Evolutionary conservation across 2,113 vertebrate species (phyloP), one percentile per base, ranked within the genome.

Genomic region (Telmatochromis bifrenatus): DNA sequence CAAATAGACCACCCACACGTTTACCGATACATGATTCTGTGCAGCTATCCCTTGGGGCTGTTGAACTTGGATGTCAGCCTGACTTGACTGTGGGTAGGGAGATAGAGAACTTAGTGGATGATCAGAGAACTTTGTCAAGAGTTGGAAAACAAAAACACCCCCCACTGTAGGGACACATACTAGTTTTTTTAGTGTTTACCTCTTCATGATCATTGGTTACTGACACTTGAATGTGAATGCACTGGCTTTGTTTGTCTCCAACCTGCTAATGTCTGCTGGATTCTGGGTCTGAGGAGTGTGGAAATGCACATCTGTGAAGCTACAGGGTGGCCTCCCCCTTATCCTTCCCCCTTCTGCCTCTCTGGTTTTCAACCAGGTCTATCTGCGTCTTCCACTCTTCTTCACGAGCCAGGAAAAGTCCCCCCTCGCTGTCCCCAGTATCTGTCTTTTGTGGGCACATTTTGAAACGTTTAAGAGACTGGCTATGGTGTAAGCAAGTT

Each of bases 271-370:
- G 75, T 86, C 51, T 51, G 14, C 47, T 84, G 21, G 47, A 53
- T 79, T 83, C 26, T 53, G 51, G 77, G 79, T 83, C 58, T 70
- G 86, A 92, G 58, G 15, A 87, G 77, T 88, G 83, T 88, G 83
- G 82, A 86, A 92, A 91, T 89, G 47, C 87, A 88, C 90, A 90
- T 92, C 88, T 93, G 89, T 87, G 79, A 54, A 82, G 60, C 89
- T 75, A 58, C 65, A 79, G 79, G 47, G 81, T 68, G 45, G 45
- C 73, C 5, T 2, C 70, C 87, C 82, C 70, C 60, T 28, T 53
- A n/a, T 28, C 26, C 23, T 51, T 53, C 81, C 49, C 49, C 12
- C 47, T 26, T 26, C 47, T 31, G 70, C 55, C 82, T 17, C 26
- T 60, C 49, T 33, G 81, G 56, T 89, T 56, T 86, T 79, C 11